Base-by-base conservation (phyloP, 2,113 vertebrate genomes). In the Amblyornis subalaris region DNA sequence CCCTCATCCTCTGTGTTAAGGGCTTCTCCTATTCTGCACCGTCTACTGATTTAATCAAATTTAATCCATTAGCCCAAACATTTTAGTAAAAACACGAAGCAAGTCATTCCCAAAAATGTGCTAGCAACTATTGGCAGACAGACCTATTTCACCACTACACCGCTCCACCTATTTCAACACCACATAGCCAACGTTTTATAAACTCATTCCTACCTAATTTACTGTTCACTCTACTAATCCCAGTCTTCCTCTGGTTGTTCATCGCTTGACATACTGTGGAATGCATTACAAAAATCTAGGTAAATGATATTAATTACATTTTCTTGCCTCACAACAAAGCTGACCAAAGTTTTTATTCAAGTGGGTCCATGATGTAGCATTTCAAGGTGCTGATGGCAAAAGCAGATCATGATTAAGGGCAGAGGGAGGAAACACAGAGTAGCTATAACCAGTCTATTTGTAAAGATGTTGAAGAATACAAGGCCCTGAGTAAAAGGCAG, bases 131-230 rank as follows among this genome's bases (percentile, higher is more conserved):
- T 10, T 66, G 55, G 51, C 36, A 71, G 60, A 36, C 72, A 92
- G 70, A 84, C 14, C 40, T 67, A 44, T 80, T 92, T 71, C 64
- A 92, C 29, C 38, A 80, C 67, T 48, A 60, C 17, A 16, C 54
- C 3, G 28, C 79, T 94, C 77, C 88, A 85, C 75, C 74, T 92
- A 82, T 83, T 93, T 85, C 75, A 93, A 64, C 77, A 93, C 26
- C 51, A 55, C 60, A 77, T 14, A 85, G 79, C 75, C 71, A 66
- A 36, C 15, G n/a, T 45, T 8, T 62, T 54, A 58, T 8, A 88
- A 80, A 19, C 11, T n/a, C 67, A 70, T 85, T 80, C 47, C 75
- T 62, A 58, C 42, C 62, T 90, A 50, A 93, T 71, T 86, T 86
- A 70, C 40, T 67, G 35, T 28, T 88, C 79, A 28, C 8, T 1